Evolutionary conservation across 2,888 invertebrate species (phyloP).

Genomic region (Dasysyrphus tricinctus): DNA sequence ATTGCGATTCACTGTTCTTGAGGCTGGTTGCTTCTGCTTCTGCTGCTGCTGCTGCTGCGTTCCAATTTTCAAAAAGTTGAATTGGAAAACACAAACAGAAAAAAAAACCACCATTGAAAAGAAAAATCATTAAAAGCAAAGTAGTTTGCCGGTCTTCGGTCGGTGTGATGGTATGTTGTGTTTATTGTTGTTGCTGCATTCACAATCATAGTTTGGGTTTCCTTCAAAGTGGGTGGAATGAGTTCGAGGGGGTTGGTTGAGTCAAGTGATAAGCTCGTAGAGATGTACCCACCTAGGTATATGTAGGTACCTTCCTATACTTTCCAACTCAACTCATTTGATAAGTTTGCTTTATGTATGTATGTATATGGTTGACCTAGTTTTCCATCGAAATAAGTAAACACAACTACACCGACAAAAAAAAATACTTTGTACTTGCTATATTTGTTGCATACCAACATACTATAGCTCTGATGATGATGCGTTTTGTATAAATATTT

Average conservation of each 20-base stretch:
- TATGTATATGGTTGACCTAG: conserved; percentile 67
- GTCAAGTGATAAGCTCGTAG: conserved; percentile 58
- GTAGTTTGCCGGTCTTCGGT: conserved; percentile 59
- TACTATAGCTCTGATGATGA: not conserved
- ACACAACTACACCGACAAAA: conserved; percentile 31
- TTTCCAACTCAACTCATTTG: conserved; percentile 29
- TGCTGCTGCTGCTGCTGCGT: conserved; percentile 55
- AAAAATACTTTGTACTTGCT: conserved; percentile 29
- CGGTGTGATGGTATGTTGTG: conserved; percentile 9
- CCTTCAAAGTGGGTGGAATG: conserved; percentile 55
- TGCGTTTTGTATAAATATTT: conserved; percentile 57
- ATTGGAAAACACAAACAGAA: conserved; percentile 36
- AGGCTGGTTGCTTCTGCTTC: conserved; percentile 38
- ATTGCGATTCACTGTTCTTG: conserved; percentile 72
- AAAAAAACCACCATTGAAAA: conserved; percentile 42
- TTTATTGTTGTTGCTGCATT: conserved; percentile 22
- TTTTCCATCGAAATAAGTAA: conserved; percentile 45
- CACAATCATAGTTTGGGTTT: conserved; percentile 48
- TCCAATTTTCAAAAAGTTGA: conserved; percentile 68
- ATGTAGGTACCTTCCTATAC: not conserved
- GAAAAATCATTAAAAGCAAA: conserved; percentile 68
- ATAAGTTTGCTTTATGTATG: conserved; percentile 15
- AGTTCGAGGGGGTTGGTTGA: conserved; percentile 11
- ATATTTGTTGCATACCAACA: conserved; percentile 58
- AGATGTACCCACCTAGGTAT: conserved; percentile 38